Conservation (phyloP, 2,797 vertebrate genomes). For the Enteromius thamalakanensis region DNA sequence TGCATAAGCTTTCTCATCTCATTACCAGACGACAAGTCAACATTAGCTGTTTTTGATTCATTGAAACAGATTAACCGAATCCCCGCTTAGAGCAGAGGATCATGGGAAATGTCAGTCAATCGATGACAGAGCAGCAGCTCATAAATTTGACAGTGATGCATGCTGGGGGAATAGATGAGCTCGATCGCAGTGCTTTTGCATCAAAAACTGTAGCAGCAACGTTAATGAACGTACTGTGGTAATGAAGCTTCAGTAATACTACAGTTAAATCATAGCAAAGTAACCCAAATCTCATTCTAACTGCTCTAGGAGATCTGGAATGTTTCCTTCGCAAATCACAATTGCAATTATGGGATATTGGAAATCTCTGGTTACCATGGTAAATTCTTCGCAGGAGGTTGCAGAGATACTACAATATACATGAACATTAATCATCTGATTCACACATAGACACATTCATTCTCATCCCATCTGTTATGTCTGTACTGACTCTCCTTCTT, state of each 20-base stretch:
- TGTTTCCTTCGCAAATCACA: neutral
- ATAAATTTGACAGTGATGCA: constrained; percentile 29
- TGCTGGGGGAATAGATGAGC: constrained; percentile 18
- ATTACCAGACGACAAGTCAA: constrained; percentile 8
- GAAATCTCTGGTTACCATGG: neutral
- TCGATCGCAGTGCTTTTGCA: neutral
- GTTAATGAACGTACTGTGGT: neutral
- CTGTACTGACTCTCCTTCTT: neutral
- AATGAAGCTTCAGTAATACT: neutral
- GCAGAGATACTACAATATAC: neutral
- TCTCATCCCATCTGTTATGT: neutral
- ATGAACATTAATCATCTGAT: neutral
- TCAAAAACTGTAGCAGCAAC: neutral
- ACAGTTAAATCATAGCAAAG: neutral
- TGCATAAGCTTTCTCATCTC: constrained; percentile 38
- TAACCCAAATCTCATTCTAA: neutral
- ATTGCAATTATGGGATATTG: neutral
- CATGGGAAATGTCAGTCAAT: constrained; percentile 43
- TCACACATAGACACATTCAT: neutral
- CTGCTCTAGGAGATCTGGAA: neutral
- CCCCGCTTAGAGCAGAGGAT: constrained; percentile 28
- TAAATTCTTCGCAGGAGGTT: neutral
- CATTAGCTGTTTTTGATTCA: constrained; percentile 28
- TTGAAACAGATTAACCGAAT: constrained; percentile 37
- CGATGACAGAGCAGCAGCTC: constrained; percentile 24